phyloP scores from a whole-genome alignment of 2,888 invertebrate genomes.

The Formica aserva region DNA sequence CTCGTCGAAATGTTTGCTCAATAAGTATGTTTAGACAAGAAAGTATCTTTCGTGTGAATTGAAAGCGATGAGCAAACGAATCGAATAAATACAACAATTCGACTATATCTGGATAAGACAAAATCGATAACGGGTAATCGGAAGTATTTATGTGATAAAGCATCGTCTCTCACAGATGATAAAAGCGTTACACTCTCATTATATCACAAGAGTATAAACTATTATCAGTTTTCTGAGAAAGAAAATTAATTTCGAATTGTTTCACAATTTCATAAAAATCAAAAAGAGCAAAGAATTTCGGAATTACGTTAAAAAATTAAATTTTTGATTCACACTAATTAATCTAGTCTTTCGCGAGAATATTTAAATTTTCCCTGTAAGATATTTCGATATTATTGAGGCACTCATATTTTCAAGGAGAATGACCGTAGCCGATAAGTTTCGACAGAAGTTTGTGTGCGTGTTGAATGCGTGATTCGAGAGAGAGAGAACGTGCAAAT shows the following conservation, averaged over 20 bases:
- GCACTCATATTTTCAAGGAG: background rate
- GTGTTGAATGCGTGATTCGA: constrained; percentile 12
- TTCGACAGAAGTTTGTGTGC: background rate
- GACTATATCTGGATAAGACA: background rate
- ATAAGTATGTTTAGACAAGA: background rate
- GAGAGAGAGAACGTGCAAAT: background rate
- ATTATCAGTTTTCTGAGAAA: background rate
- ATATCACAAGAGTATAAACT: background rate
- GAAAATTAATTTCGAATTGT: background rate
- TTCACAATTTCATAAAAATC: background rate
- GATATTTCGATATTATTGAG: background rate
- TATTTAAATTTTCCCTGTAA: background rate
- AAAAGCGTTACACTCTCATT: background rate
- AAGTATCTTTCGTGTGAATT: background rate
- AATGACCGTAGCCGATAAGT: constrained; percentile 5
- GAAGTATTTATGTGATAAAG: background rate
- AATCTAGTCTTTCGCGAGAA: background rate
- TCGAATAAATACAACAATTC: background rate
- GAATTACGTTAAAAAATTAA: background rate
- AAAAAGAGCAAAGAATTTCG: background rate
- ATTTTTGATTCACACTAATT: background rate
- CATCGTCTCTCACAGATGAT: background rate
- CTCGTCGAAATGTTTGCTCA: background rate
- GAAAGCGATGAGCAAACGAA: background rate
- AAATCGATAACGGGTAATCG: constrained; percentile 24